Conservation (phyloP, 2,797 vertebrate species). For the Fratercula arctica region DNA sequence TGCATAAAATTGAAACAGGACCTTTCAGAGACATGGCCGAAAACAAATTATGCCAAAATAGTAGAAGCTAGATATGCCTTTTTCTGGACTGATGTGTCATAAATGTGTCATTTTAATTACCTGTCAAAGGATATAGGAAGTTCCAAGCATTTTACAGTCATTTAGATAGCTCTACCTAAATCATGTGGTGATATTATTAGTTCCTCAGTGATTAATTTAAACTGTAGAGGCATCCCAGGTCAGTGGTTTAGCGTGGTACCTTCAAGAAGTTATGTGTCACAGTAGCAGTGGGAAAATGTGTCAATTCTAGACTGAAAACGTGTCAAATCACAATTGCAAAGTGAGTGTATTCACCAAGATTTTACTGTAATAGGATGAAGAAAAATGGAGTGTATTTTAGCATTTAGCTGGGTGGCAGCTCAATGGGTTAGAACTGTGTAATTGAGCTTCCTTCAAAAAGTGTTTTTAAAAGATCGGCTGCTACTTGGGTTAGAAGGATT, state of each 20-base stretch:
- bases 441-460: neutral
- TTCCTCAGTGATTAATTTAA: neutral
- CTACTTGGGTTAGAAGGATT: neutral
- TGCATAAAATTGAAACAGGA: neutral
- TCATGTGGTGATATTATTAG: neutral
- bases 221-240: neutral
- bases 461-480: neutral
- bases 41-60: neutral
- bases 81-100: neutral
- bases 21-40: neutral
- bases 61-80: neutral
- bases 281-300: neutral
- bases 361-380: neutral
- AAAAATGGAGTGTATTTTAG: neutral
- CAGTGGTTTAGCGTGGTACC: neutral
- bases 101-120: neutral
- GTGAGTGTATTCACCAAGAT: neutral
- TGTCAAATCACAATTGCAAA: neutral
- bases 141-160: neutral
- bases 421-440: neutral
- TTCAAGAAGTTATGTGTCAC: neutral
- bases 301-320: neutral
- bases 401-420: neutral
- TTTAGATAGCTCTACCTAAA: neutral
- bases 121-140: neutral